Conservation (phyloP, 2,113 vertebrate species). For the Tragulus kanchil region DNA sequence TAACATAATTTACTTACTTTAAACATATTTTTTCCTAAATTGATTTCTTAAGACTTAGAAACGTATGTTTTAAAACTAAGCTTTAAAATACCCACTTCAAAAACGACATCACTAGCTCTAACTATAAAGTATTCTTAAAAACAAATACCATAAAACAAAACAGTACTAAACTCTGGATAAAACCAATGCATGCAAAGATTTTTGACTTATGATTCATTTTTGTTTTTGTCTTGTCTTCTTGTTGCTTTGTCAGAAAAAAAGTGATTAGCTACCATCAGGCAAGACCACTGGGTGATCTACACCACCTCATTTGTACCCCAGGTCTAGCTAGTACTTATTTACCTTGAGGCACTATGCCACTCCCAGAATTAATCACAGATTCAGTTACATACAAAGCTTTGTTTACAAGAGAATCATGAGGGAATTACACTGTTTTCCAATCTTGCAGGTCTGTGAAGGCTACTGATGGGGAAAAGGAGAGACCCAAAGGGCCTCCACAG, state of each 20-base stretch:
- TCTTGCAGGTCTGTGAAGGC: background rate
- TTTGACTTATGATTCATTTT: background rate
- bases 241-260: background rate
- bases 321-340: background rate
- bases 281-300: no score
- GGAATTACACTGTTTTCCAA: background rate
- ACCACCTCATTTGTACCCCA: no score
- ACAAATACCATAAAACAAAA: background rate
- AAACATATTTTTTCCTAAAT: background rate
- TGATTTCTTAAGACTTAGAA: conserved; percentile 19
- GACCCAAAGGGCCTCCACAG: background rate
- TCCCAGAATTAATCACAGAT: background rate
- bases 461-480: background rate
- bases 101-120: background rate
- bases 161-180: background rate
- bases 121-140: conserved; percentile 11
- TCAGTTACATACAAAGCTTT: background rate
- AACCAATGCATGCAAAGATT: background rate
- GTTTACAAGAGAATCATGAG: background rate
- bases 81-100: conserved; percentile 22
- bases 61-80: background rate
- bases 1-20: background rate
- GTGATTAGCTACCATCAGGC: background rate
- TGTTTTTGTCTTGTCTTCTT: background rate
- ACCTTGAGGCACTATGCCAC: background rate